A percentile compares a stretch with the other conserved stretches of the same genome.
Conservation (phyloP, 2,797 vertebrate species). For the Pipistrellus pygmaeus region DNA sequence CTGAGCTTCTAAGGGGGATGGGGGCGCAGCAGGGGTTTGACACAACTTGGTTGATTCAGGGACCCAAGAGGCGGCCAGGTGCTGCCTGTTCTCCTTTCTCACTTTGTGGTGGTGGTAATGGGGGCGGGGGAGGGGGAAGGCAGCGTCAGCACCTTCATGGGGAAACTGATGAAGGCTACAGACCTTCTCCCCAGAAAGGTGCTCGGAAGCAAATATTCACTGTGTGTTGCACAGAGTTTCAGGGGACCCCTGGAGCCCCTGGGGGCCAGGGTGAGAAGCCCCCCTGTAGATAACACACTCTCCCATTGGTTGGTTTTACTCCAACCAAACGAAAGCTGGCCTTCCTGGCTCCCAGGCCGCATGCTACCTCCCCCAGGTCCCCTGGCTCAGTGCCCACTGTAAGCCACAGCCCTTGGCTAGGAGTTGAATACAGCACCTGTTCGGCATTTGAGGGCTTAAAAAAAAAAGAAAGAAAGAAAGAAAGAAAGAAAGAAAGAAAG, state of each 20-base stretch:
- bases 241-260: neutral
- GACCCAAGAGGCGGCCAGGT: neutral
- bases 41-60: neutral
- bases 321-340: neutral
- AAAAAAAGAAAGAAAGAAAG: neutral
- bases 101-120: neutral
- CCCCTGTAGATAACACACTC: neutral
- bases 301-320: neutral
- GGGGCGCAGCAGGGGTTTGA: neutral
- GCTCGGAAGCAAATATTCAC: neutral
- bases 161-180: neutral
- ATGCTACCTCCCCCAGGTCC: neutral
- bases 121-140: neutral
- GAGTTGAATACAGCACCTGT: conserved; percentile 53
- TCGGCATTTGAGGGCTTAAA: conserved; percentile 21
- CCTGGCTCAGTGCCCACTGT: neutral
- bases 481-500: too few relatives aligned
- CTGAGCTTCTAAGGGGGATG: neutral
- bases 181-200: neutral
- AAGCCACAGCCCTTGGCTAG: neutral
- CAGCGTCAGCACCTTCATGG: neutral
- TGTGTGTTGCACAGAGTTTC: neutral
- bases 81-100: neutral
- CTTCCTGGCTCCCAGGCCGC: neutral
- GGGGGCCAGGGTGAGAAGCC: neutral